phyloP scores from a whole-genome alignment of 1,140 invertebrate species.

The Drosophila ercepeae region DNA sequence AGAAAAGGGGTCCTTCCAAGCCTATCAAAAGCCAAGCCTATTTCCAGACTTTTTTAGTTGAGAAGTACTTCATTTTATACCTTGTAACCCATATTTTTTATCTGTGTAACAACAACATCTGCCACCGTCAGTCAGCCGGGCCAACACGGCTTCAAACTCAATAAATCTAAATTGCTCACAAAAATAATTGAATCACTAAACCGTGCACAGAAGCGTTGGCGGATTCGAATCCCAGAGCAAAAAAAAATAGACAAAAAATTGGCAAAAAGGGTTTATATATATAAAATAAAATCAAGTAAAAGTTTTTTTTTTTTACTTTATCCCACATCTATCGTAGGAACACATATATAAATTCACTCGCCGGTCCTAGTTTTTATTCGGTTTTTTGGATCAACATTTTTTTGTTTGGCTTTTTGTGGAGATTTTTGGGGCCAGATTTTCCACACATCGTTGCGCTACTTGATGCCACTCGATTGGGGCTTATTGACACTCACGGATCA shows the following conservation, averaged over 20 bases:
- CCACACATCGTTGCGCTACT: constrained; percentile 66
- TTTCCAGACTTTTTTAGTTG: too few relatives aligned
- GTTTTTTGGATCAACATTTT: constrained; percentile 12
- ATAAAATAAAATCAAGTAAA: constrained; percentile 41
- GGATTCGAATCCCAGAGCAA: constrained; percentile 21
- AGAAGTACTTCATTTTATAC: too few relatives aligned
- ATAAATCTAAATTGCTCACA: constrained; percentile 81
- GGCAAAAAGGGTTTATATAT: constrained; percentile 9
- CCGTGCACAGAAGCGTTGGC: constrained; percentile 49
- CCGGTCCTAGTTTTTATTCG: constrained; percentile 11
- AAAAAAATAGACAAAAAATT: not conserved
- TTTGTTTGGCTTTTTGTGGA: constrained; percentile 41
- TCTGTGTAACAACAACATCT: constrained; percentile 25
- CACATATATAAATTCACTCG: constrained; percentile 10
- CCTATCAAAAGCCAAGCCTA: too few relatives aligned
- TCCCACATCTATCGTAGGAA: constrained; percentile 11
- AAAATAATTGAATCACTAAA: constrained; percentile 82
- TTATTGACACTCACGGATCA: constrained; percentile 42
- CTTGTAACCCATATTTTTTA: not conserved
- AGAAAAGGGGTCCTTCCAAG: too few relatives aligned
- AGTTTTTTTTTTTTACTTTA: constrained; percentile 37
- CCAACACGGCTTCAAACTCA: constrained; percentile 60
- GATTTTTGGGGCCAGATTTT: constrained; percentile 72
- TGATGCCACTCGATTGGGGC: constrained; percentile 56
- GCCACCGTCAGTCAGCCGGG: constrained; percentile 31